A percentile compares a stretch with the other conserved stretches of the same genome.
Evolutionary conservation across 2,888 invertebrate genomes (phyloP).

Genomic region (Automeris io): DNA sequence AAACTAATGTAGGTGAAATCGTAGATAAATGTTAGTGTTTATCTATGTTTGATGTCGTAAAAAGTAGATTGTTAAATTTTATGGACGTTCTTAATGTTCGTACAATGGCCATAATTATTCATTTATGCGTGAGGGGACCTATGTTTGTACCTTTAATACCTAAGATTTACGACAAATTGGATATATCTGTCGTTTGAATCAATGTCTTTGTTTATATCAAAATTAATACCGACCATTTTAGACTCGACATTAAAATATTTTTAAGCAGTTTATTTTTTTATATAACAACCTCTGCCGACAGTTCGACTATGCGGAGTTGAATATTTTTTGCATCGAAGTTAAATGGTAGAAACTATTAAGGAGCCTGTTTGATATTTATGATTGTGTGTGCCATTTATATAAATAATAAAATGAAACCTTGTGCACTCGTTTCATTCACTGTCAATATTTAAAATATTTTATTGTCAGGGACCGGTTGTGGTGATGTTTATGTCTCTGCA

Average conservation of each 20-base stretch:
- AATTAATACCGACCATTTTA: not conserved
- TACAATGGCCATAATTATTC: conserved; percentile 4
- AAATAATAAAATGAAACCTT: too few species aligned
- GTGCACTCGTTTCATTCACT: too few species aligned
- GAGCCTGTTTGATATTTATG: not conserved
- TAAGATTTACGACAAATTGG: not conserved
- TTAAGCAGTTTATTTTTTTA: not conserved
- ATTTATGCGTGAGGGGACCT: not conserved
- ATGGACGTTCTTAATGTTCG: conserved; percentile 19
- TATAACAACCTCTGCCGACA: not conserved
- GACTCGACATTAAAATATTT: not conserved
- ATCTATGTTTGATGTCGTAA: conserved; percentile 19
- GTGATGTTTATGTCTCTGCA: too few species aligned
- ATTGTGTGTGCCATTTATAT: too few species aligned
- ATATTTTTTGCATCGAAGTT: not conserved
- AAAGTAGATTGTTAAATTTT: conserved; percentile 24
- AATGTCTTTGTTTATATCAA: not conserved
- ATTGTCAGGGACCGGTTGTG: too few species aligned
- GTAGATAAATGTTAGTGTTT: too few species aligned
- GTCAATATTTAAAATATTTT: too few species aligned
- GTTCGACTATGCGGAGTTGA: not conserved
- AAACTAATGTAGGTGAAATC: too few species aligned
- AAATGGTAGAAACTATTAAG: not conserved
- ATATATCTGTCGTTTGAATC: not conserved
- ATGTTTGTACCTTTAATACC: not conserved